Conservation (phyloP, 2,888 invertebrate species). For the Syrista parreyssii region DNA sequence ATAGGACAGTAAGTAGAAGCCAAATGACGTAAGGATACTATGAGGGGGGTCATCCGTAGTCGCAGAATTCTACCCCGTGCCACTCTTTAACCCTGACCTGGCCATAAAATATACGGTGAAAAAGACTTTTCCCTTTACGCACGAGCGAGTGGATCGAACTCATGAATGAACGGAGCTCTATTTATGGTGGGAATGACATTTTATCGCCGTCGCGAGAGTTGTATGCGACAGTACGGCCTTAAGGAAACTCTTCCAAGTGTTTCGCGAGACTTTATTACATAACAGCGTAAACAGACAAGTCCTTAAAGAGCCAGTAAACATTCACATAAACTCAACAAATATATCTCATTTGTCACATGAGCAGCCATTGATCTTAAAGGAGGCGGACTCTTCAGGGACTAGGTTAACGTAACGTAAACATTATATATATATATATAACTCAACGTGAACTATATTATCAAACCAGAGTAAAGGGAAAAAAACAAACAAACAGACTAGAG, state of each 20-base stretch:
- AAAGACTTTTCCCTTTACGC: slow-evolving; percentile 60
- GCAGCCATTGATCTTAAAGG: neutral
- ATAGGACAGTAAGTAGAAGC: neutral
- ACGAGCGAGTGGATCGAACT: slow-evolving; percentile 55
- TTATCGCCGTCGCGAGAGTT: slow-evolving; percentile 27
- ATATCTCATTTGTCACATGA: neutral
- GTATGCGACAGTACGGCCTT: neutral
- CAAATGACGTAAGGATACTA: neutral
- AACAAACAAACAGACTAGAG: neutral
- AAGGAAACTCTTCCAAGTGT: neutral
- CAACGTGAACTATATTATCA: neutral
- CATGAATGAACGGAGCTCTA: slow-evolving; percentile 56
- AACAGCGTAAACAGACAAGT: neutral
- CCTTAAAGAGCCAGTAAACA: neutral
- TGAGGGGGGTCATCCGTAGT: slow-evolving; percentile 25
- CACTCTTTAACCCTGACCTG: slow-evolving; percentile 60
- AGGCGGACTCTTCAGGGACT: neutral
- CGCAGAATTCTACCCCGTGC: slow-evolving; percentile 40
- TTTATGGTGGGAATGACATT: slow-evolving; percentile 48
- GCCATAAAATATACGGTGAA: slow-evolving; percentile 56
- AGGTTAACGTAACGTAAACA: neutral
- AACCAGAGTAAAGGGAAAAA: neutral
- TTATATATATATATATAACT: too few species aligned
- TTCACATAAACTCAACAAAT: neutral
- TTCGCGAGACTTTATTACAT: neutral